Base-by-base conservation (phyloP, 2,797 vertebrate genomes). In the Danio aesculapii region DNA sequence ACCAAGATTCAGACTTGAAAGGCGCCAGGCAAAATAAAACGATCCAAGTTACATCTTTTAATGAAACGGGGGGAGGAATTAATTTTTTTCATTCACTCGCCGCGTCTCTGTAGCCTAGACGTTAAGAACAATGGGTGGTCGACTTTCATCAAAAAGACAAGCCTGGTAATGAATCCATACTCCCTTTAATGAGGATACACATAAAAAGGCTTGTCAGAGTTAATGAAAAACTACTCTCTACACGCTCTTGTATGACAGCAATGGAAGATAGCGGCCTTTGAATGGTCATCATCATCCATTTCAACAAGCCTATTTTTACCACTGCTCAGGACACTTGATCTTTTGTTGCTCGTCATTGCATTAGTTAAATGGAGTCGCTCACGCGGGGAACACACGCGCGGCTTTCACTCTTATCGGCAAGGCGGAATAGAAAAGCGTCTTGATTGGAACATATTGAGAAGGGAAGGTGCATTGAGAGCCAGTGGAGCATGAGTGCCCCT, bases 361-460 rank as follows among this genome's bases (percentile, higher is more conserved):
- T 85, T 70, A 82, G 87, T 87, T 85, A 80, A 81, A 83, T 81
- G 86, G 73, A 83, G 41, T 85, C 64, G 14, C n/a, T 46, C 63
- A 73, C 50, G 49, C 64, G 69, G 57, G 47, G 67, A 81, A 69
- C 55, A 49, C 53, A 59, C 59, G 41, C 17, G 41, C 17, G 59
- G 59, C 69, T 75, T 79, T 75, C 49, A 49, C 49, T 61, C 50
- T 59, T 75, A 82, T 83, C 53, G 71, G 63, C 77, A 77, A 77
- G 62, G 30, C 68, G 6, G 59, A 90, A 89, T 58, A 85, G 87
- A 90, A 73, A 74, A 90, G 92, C 87, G 87, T 91, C 90, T 93
- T 93, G 92, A 94, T 93, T 91, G 88, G 91, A 93, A 88, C 89
- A 86, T 90, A 88, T 89, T 91, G 90, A 91, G 83, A 89, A 91